Evolutionary conservation across 92 coral and sea anemone species (phyloP).

Genomic region (Parazoanthus swiftii): DNA sequence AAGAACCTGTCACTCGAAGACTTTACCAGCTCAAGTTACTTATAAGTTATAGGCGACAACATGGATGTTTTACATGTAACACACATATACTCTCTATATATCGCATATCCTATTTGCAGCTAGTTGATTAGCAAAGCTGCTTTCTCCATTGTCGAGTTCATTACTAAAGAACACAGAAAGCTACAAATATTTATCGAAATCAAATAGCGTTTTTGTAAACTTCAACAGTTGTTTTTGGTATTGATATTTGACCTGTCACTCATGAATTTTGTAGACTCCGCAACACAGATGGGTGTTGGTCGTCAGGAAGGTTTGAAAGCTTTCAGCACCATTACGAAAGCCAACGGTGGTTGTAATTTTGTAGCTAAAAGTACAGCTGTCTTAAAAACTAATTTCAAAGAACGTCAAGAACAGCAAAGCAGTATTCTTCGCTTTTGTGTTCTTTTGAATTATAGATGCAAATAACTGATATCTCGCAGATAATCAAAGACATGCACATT

Average conservation of each 20-base stretch:
- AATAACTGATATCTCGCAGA: not conserved
- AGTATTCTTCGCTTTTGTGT: not conserved
- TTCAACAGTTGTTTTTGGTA: not conserved
- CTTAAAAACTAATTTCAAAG: not conserved
- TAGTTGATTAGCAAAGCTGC: not conserved
- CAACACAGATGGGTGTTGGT: slow-evolving; percentile 43
- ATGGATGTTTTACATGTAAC: not conserved
- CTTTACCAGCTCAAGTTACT: not conserved
- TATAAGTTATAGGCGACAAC: not conserved
- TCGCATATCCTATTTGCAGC: not conserved
- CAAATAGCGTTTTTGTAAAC: slow-evolving; percentile 7
- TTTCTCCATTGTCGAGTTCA: not conserved
- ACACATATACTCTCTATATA: too few relatives aligned
- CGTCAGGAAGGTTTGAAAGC: not conserved
- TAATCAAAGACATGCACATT: slow-evolving; percentile 8
- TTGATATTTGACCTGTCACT: slow-evolving; percentile 19
- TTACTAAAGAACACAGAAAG: not conserved
- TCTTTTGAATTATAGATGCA: slow-evolving; percentile 26
- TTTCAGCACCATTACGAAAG: slow-evolving; percentile 26
- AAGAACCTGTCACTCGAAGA: too few relatives aligned
- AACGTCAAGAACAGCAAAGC: not conserved
- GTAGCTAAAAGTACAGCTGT: not conserved
- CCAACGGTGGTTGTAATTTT: not conserved
- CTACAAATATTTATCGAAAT: not conserved
- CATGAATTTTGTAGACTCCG: slow-evolving; percentile 2